Base-by-base conservation (phyloP, 2,888 invertebrate species). In the Lobophora halterata region DNA sequence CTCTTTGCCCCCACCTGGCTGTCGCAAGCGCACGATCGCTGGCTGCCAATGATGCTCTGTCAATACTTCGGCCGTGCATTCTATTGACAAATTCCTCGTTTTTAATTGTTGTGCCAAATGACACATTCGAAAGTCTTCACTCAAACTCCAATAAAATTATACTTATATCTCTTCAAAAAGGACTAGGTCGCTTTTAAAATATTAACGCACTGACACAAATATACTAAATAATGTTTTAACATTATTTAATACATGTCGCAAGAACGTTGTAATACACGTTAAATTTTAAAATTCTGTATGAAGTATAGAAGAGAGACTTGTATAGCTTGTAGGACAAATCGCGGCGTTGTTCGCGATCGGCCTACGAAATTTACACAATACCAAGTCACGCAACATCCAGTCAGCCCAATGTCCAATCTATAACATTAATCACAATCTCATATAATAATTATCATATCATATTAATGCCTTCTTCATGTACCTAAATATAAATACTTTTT, bases 21-120 rank as follows among this genome's bases (percentile, higher is more conserved):
- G 75, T 79, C 80, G 81, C 78, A 78, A 78, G 74, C 63, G 61
- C 55, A 59, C 53, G 60, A 46, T 40, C 42, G 52, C 55, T 48
- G 57, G 70, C 55, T 85, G 86, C 86, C 86, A 87, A 85, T 82
- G 78, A 81, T 78, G 71, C 72, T 78, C 81, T 79, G 85, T 85
- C 86, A 82, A 85, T 83, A 83, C 71, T 55, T 61, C 63, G 80
- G 60, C 81, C 81, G 65, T 78, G 79, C 74, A 75, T 69, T 64
- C 70, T 74, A 71, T 73, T 63, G 71, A 67, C 63, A 47, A 71
- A 78, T 79, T 75, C 77, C 70, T 54, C 53, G 57, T 65, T 67
- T 71, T 70, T 68, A 65, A 73, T 72, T 65, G 62, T 53, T 54
- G 71, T 77, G 82, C 81, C 81, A 83, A 83, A 61, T 72, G 62